These are phyloP conservation scores for Xenopus laevis DNA, from an alignment of 2,113 vertebrate species.

Conservation along the genomic window DNA sequence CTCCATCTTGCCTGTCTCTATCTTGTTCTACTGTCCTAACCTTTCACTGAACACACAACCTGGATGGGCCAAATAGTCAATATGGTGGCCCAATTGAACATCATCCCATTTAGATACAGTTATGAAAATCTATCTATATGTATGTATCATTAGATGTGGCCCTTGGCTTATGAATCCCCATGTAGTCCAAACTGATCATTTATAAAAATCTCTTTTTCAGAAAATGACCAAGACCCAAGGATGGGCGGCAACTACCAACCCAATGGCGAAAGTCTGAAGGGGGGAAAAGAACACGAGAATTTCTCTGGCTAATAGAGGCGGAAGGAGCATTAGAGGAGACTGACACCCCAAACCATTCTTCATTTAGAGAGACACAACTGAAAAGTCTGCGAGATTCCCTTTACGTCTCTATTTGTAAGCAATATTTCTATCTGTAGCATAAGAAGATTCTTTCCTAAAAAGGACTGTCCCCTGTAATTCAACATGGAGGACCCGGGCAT, in stretches of 20 bases:
- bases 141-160: too few species aligned
- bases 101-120: too few species aligned
- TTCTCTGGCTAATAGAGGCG: not conserved
- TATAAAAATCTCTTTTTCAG: conserved; percentile 34
- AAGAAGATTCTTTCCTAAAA: conserved; percentile 40
- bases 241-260: conserved; percentile 53
- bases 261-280: conserved; percentile 3
- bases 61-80: too few species aligned
- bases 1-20: too few species aligned
- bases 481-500: conserved; percentile 9
- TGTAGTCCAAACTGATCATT: not conserved
- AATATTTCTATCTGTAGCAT: conserved; percentile 59
- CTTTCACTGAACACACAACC: not conserved
- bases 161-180: too few species aligned
- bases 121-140: too few species aligned
- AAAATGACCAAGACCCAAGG: conserved; percentile 61
- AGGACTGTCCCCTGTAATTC: conserved; percentile 30
- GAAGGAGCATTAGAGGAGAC: conserved; percentile 23
- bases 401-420: conserved; percentile 51
- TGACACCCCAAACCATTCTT: not conserved
- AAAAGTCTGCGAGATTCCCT: not conserved
- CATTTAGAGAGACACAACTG: not conserved
- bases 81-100: too few species aligned
- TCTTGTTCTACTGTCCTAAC: not conserved
- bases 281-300: not conserved